phyloP scores from a whole-genome alignment of 53 echinoderm and acorn worm genomes.

The Antedon mediterranea region DNA sequence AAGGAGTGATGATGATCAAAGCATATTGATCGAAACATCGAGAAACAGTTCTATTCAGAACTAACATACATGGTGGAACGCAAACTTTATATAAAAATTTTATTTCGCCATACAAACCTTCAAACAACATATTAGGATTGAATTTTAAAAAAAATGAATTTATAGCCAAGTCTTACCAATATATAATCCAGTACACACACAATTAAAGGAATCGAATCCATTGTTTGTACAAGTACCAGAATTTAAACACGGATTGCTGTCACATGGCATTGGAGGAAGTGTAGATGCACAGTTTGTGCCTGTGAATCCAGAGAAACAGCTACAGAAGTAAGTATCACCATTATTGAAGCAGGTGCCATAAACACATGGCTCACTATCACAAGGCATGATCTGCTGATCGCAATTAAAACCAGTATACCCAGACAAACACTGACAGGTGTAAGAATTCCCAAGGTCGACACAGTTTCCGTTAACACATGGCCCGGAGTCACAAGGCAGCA shows the following conservation, averaged over 20 bases:
- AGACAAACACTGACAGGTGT: constrained; percentile 40
- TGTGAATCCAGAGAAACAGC: constrained; percentile 31
- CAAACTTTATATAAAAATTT: too few species aligned
- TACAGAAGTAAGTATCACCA: constrained; percentile 33
- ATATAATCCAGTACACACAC: constrained; percentile 29
- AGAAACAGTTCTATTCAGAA: too few species aligned
- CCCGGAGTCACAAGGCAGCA: constrained; percentile 61
- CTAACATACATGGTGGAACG: too few species aligned
- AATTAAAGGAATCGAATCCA: constrained; percentile 19
- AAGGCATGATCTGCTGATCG: constrained; percentile 34
- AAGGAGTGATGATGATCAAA: too few species aligned
- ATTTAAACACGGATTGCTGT: constrained; percentile 37
- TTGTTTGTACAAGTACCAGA: constrained; percentile 22
- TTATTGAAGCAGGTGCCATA: constrained; percentile 43
- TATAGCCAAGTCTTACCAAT: constrained; percentile 23
- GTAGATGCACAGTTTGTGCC: constrained; percentile 39
- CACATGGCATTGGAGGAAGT: constrained; percentile 18
- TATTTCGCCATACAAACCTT: too few species aligned
- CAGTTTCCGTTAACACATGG: constrained; percentile 60
- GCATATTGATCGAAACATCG: too few species aligned
- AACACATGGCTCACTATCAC: constrained; percentile 46
- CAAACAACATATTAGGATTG: too few species aligned
- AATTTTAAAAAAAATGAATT: too few species aligned
- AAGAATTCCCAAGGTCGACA: constrained; percentile 31
- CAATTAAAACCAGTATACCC: constrained; percentile 53